Evolutionary conservation across 1,140 invertebrate species (phyloP), one percentile per base, ranked within the genome.

Genomic region (Ceratitis capitata): DNA sequence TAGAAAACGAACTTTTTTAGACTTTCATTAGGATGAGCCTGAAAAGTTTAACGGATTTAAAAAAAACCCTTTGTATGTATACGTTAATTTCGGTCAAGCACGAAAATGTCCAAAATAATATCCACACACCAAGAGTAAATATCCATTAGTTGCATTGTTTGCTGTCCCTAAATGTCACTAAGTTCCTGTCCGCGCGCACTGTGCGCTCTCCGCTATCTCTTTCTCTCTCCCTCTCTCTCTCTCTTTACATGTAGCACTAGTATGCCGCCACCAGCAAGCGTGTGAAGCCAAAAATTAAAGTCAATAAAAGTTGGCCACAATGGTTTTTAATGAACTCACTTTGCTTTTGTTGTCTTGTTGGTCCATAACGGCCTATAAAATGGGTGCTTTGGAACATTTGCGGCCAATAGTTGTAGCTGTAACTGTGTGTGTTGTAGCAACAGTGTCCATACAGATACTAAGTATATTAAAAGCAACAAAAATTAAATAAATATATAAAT

Each of bases 231-330:
- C 12, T n/a, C 29, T 16, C 23, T 47, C 7, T 47, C 45, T 47
- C 45, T 47, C 14, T 47, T 47, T 47, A 47, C 14, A 47, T 47
- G 45, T 7, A 1, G 45, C 1, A 14, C 1, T 47, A 1, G 7
- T 47, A 29, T 29, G 26, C 51, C 29, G 35, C 32, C 0, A 7
- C n/a, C 69, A 23, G n/a, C 3, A n/a, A 45, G 39, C 35, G 39
- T 45, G 69, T 45, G 69, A 78, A 78, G 69, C 69, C 69, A 78
- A 78, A 78, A 78, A 78, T 78, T 45, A 42, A 45, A 78, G 69
- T 78, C 69, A 78, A 78, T 78, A 78, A 78, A 78, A 78, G 69
- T 78, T 78, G 69, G 69, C 69, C 69, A 78, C 69, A 78, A 78
- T 78, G n/a, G 69, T 78, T 78, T 78, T 78, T 78, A 78, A 78